These are phyloP conservation scores for Gasteruption jaculator DNA, from an alignment of 2,888 invertebrate species.

Conservation along the genomic window DNA sequence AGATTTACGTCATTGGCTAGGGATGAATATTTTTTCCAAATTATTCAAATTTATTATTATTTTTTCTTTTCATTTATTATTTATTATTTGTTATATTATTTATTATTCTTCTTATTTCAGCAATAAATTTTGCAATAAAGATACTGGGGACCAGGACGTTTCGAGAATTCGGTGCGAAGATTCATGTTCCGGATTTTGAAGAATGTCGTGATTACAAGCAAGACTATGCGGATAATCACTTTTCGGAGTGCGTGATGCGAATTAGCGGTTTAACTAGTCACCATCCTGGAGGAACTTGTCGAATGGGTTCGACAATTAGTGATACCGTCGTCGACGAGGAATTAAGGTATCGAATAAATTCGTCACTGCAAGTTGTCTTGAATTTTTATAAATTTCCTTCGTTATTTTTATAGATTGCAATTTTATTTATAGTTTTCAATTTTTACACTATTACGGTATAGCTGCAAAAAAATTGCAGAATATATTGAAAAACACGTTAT, in stretches of 20 bases:
- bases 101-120: constrained; percentile 47
- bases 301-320: constrained; percentile 60
- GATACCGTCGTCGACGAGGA: constrained; percentile 65
- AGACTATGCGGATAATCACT: constrained; percentile 53
- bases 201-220: constrained; percentile 59
- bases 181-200: constrained; percentile 64
- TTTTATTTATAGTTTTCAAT: background rate
- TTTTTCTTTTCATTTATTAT: too few species aligned
- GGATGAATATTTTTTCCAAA: too few species aligned
- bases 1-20: too few species aligned
- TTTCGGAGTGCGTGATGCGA: constrained; percentile 63
- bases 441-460: background rate
- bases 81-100: constrained; percentile 1
- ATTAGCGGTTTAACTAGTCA: constrained; percentile 68
- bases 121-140: constrained; percentile 58
- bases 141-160: constrained; percentile 58
- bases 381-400: background rate
- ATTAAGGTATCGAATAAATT: constrained; percentile 56
- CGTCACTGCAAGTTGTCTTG: too few species aligned
- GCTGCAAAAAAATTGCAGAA: too few species aligned
- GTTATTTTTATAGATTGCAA: background rate
- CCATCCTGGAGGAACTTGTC: constrained; percentile 76
- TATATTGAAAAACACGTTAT: too few species aligned
- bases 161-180: constrained; percentile 58
- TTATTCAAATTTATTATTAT: too few species aligned